phyloP scores from a whole-genome alignment of 2,888 invertebrate genomes.

The Dusona sp. region DNA sequence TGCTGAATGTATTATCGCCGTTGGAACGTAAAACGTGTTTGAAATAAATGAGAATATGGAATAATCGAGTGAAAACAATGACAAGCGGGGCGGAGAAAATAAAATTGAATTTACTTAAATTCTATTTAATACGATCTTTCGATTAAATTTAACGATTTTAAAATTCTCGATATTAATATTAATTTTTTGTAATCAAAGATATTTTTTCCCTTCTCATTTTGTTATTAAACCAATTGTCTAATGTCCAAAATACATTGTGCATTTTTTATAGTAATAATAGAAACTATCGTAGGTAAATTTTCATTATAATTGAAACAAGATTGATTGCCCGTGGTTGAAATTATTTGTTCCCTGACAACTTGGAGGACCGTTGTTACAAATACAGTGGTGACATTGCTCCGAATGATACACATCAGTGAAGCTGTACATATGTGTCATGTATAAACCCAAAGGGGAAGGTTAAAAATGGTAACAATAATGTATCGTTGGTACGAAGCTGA shows the following conservation, averaged over 20 bases:
- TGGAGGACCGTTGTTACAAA: background rate
- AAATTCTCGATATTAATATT: background rate
- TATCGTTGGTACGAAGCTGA: conserved; percentile 1
- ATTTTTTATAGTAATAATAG: background rate
- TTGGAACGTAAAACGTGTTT: background rate
- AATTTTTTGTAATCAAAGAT: background rate
- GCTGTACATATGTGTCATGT: conserved; percentile 4
- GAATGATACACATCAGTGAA: conserved; percentile 16
- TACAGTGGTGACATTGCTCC: conserved; percentile 13
- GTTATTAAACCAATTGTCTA: background rate
- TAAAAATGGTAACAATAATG: conserved; percentile 8
- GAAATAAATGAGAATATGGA: background rate
- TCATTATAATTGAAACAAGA: background rate
- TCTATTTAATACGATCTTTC: too few relatives aligned
- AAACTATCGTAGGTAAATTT: background rate
- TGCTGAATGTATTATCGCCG: background rate
- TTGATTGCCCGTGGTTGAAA: background rate
- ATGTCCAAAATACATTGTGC: too few relatives aligned
- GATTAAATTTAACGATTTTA: too few relatives aligned
- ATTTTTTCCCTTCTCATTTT: background rate
- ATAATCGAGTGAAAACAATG: too few relatives aligned
- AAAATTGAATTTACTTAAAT: too few relatives aligned
- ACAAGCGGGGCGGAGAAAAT: too few relatives aligned
- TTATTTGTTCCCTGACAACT: background rate
- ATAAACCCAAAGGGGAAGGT: background rate